Percentiles rank a stretch among this genome's conserved stretches.
Evolutionary conservation across 1,140 invertebrate genomes (phyloP).

Genomic region (Maniola jurtina): DNA sequence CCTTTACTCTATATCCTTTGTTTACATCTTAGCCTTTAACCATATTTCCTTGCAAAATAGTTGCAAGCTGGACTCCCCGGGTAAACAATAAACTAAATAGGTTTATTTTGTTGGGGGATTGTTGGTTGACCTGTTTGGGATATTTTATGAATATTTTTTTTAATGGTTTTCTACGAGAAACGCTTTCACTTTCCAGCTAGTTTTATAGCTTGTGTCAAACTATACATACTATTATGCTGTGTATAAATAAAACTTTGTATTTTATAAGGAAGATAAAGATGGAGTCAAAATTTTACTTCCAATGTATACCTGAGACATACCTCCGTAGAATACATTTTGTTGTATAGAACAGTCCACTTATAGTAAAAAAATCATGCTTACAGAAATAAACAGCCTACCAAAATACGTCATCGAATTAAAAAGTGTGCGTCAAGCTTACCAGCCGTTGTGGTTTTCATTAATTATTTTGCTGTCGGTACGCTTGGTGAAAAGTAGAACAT

Average conservation of each 20-base stretch:
- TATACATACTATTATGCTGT: too few species aligned
- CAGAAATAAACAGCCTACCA: too few species aligned
- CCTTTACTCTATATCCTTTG: conserved; percentile 12
- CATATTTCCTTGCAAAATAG: conserved; percentile 16
- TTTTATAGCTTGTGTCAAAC: too few species aligned
- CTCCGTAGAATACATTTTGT: too few species aligned
- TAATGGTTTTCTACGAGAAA: not conserved
- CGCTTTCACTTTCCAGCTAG: not conserved
- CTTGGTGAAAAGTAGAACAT: not conserved
- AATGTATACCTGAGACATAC: too few species aligned
- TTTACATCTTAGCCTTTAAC: conserved; percentile 29
- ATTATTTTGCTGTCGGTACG: not conserved
- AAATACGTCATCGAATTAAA: too few species aligned
- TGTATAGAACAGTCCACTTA: too few species aligned
- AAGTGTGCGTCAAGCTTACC: too few species aligned
- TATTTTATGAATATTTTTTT: not conserved
- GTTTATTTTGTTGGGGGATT: not conserved
- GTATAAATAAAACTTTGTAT: too few species aligned
- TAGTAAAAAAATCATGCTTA: too few species aligned
- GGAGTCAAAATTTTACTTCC: too few species aligned
- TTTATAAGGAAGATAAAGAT: too few species aligned
- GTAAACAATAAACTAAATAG: conserved; percentile 3
- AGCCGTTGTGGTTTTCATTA: not conserved
- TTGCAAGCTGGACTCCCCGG: not conserved
- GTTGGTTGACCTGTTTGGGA: not conserved